Evolutionary conservation across 1,140 invertebrate species (phyloP), one percentile per base, ranked within the genome.

Genomic region (Mesaphorura yosii): DNA sequence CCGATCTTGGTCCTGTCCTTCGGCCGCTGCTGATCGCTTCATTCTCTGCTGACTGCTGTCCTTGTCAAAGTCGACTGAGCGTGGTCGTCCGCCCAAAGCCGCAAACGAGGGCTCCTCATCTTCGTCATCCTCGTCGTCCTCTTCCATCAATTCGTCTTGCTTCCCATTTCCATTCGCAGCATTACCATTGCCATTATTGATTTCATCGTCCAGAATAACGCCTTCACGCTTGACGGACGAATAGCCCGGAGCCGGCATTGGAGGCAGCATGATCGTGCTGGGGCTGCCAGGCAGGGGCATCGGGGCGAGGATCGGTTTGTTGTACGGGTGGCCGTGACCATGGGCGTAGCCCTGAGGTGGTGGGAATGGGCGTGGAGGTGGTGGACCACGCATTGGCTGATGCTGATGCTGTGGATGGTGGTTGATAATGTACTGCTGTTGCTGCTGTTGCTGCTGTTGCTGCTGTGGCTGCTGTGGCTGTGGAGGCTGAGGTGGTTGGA

Each of bases 51-150:
- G 76, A 51, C 85, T 70, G 63, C 82, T 79, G 38, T 77, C 77
- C 22, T 80, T 79, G 27, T 84, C 73, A 55, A 77, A 76, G 66
- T 84, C 80, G 15, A 89, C 85, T 7, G 86, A 87, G 62, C 87
- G 76, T 15, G 87, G 87, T 45, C 86, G 74, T 44, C 86, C 87
- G 39, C 85, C 85, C 47, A 88, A 69, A 12, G 84, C 86, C 5
- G 81, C 82, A 27, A 87, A 74, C 66, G 86, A 86, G 12, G 81
- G 81, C 65, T 84, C 82, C 7, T 65, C 48, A 15, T 64, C 64
- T 76, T 76, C 63, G 81, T 57, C 55, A 25, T 59, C 57, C 10
- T 62, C 60, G 15, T 57, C 57, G 25, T 57, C 55, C 0, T 61
- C 59, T 20, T 50, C 45, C 5, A 10, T 31, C 12, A 19, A 4